A percentile compares a stretch with the other conserved stretches of the same genome.
These are phyloP conservation scores for Manis javanica DNA, from an alignment of 2,797 vertebrate genomes.

Conservation along the genomic window DNA sequence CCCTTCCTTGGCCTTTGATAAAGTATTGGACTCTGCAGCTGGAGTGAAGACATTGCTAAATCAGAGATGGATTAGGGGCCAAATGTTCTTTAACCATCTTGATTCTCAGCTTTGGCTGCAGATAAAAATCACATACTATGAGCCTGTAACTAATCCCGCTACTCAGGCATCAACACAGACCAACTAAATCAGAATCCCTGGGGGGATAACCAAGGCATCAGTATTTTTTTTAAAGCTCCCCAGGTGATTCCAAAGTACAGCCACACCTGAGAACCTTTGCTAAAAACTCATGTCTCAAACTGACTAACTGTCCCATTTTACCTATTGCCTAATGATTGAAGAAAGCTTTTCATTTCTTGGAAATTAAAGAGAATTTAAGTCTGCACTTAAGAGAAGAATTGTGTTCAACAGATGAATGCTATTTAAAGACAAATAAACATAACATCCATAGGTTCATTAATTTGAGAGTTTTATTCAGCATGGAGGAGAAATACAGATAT, in stretches of 20 bases:
- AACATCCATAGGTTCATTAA: neutral
- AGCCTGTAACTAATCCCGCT: neutral
- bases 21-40: neutral
- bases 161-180: neutral
- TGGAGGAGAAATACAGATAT: constrained; percentile 16
- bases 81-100: neutral
- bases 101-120: neutral
- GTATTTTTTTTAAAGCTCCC: neutral
- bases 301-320: neutral
- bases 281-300: neutral
- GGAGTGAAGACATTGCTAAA: neutral
- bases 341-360: neutral
- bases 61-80: neutral
- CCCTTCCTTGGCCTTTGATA: neutral
- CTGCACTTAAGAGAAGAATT: neutral
- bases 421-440: neutral
- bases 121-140: neutral
- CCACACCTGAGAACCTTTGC: neutral
- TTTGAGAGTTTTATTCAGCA: constrained; percentile 1
- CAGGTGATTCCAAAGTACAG: neutral
- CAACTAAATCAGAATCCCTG: neutral
- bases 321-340: neutral
- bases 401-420: constrained; percentile 1
- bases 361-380: neutral
- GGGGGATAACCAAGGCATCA: neutral